Evolutionary conservation across 2,797 vertebrate species (phyloP), one percentile per base, ranked within the genome.

Genomic region (Halcyon smyrnensis): DNA sequence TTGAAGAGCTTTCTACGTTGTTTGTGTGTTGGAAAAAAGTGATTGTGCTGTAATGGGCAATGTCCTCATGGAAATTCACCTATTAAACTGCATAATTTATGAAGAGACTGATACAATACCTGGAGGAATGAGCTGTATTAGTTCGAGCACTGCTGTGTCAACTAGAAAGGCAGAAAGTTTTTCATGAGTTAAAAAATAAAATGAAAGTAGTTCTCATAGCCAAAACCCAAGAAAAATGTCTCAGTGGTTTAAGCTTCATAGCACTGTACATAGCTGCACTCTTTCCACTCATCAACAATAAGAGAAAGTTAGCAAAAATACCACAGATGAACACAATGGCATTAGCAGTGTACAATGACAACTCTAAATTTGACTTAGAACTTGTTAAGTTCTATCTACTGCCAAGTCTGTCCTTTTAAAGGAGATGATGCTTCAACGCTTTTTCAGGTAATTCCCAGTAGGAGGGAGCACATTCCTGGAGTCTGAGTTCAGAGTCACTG

Each of bases 61-160:
- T 3, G 54, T 76, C 70, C 83, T 87, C 30, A 51, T 75, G 74
- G 87, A 96, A 95, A 94, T 96, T 95, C 93, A 96, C 79, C 91
- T 90, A 79, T 83, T 95, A 82, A 93, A 84, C 32, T 87, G 56
- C 56, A 76, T 89, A 90, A 96, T 87, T 95, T 96, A 94, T 87
- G 88, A 94, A 95, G 77, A 91, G 83, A 95, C 20, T 67, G 82
- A 95, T 95, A 97, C 96, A 95, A 87, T 98, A 99, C 99, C 99
- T 99, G 99, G 99, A 97, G 99, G 98, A 98, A 98, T 75, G 56
- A 98, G 98, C 91, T 99, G 99, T 98, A 99, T 99, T 98, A 99
- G 98, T 98, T 99, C 98, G 98, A 99, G 98, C 97, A 98, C 97
- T 92, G 99, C 98, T 90, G 98, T 98, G 98, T 99, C 99, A 99